A percentile compares a stretch with the other conserved stretches of the same genome.
Conservation (phyloP, 2,888 invertebrate species). For the Hypercompe scribonia region DNA sequence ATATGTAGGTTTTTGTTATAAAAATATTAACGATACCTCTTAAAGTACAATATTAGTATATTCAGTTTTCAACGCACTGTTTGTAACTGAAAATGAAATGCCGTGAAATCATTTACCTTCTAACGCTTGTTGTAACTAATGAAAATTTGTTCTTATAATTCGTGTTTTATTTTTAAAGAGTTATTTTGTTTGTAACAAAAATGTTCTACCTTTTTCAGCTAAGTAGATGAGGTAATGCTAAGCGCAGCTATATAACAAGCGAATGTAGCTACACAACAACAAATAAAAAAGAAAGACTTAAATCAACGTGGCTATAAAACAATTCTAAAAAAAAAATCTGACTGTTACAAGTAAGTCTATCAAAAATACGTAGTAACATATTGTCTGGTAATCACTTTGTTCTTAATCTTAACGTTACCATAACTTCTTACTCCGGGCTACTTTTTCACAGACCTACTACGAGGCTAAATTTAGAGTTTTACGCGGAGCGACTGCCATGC, state of each 20-base stretch:
- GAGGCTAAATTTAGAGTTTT: too few relatives aligned
- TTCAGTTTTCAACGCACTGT: too few relatives aligned
- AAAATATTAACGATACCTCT: neutral
- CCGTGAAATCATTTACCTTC: neutral
- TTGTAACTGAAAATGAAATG: neutral
- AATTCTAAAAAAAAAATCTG: too few relatives aligned
- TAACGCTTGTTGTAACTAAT: neutral
- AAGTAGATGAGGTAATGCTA: neutral
- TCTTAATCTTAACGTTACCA: too few relatives aligned
- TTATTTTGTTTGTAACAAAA: neutral
- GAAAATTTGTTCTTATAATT: neutral
- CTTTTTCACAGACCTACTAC: too few relatives aligned
- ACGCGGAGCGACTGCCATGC: too few relatives aligned
- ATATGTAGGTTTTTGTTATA: neutral
- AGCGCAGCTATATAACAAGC: neutral
- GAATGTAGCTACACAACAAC: neutral
- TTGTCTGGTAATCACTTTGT: too few relatives aligned
- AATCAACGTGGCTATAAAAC: too few relatives aligned
- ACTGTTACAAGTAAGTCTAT: too few relatives aligned
- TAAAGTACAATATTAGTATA: neutral
- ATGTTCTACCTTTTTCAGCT: neutral
- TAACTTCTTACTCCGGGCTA: too few relatives aligned
- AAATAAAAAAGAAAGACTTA: too few relatives aligned
- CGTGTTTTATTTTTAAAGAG: neutral
- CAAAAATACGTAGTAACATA: too few relatives aligned